phyloP scores from a whole-genome alignment of 2,113 vertebrate species.

The Ictalurus punctatus region DNA sequence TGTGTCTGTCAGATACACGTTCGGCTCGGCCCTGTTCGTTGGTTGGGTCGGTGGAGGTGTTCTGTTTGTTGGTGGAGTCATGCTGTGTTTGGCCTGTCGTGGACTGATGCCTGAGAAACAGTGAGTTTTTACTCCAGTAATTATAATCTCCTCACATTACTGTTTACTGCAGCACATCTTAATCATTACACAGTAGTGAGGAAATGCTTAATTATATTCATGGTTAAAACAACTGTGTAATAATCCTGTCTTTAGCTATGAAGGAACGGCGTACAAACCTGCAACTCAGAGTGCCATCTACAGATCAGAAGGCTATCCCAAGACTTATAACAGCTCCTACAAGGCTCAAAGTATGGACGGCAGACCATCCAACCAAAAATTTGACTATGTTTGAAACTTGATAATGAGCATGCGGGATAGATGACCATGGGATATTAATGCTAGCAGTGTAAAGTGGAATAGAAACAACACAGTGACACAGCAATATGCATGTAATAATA shows the following conservation, averaged over 20 bases:
- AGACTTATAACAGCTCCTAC: conserved; percentile 63
- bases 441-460: neutral
- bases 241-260: conserved; percentile 70
- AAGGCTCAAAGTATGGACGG: conserved; percentile 76
- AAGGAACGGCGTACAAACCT: conserved; percentile 81
- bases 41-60: conserved; percentile 88
- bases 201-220: neutral
- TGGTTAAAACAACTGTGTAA: neutral
- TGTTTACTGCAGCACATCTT: neutral
- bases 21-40: conserved; percentile 86
- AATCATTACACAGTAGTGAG: neutral
- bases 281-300: conserved; percentile 77
- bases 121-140: conserved; percentile 28
- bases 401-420: neutral
- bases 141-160: neutral
- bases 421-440: neutral
- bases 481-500: neutral
- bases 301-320: conserved; percentile 62
- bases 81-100: conserved; percentile 87
- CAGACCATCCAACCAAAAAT: conserved; percentile 76
- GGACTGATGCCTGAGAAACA: conserved; percentile 76
- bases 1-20: conserved; percentile 80
- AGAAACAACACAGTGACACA: neutral
- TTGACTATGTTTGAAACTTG: conserved; percentile 82
- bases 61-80: conserved; percentile 78